Conservation (phyloP, 92 coral and sea anemone species). For the Porites rus region DNA sequence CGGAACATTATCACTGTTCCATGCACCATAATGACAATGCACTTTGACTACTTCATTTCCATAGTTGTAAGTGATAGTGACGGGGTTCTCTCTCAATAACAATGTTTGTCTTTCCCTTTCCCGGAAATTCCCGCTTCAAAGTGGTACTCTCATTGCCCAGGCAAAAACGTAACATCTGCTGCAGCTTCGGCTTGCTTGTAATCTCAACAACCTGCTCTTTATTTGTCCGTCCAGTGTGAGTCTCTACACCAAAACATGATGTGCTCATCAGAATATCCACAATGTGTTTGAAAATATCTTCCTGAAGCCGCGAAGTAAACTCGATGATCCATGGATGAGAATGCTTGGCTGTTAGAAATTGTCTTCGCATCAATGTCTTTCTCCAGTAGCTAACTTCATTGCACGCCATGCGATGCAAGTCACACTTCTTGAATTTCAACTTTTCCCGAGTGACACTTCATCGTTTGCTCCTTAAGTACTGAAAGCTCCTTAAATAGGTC, state of each 20-base stretch:
- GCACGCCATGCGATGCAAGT: constrained; percentile 61
- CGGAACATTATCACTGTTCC: constrained; percentile 59
- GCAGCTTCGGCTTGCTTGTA: constrained; percentile 44
- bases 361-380: constrained; percentile 40
- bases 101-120: constrained; percentile 52
- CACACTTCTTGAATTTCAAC: constrained; percentile 49
- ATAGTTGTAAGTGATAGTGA: constrained; percentile 48
- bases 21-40: constrained; percentile 58
- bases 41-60: constrained; percentile 45
- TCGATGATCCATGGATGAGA: constrained; percentile 54
- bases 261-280: constrained; percentile 37
- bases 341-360: constrained; percentile 57
- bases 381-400: constrained; percentile 53
- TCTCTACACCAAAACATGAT: constrained; percentile 35
- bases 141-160: constrained; percentile 39
- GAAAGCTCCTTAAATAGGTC: constrained; percentile 46
- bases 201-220: constrained; percentile 48
- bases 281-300: constrained; percentile 46
- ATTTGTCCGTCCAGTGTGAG: constrained; percentile 41
- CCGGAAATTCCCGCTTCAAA: constrained; percentile 54
- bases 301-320: constrained; percentile 51
- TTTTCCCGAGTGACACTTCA: constrained; percentile 42
- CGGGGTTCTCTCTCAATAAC: constrained; percentile 54
- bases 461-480: constrained; percentile 34
- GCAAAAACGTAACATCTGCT: constrained; percentile 47